Evolutionary conservation across 2,888 invertebrate species (phyloP), one percentile per base, ranked within the genome.

Genomic region (Cosmia trapezina): DNA sequence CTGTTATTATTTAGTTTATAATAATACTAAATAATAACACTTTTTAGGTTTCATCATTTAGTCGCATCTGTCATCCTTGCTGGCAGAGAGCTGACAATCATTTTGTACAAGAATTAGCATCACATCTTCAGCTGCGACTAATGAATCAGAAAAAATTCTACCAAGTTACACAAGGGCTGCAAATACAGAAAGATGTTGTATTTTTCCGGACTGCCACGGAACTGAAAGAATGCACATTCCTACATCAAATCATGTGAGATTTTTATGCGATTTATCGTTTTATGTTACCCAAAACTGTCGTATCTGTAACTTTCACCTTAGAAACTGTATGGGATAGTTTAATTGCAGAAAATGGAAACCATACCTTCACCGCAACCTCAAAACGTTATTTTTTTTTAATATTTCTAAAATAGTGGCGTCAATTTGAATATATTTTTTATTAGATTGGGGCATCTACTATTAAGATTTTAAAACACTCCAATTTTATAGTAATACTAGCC

Each of bases 131-230:
- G 64, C 51, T 53, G 22, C 51, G 4, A 53, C 22, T 2, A 57
- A 19, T 47, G 64, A 57, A 51, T 28, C 65, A n/a, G 57, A 71
- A 66, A 66, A 66, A n/a, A 59, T 66, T 71, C 43, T 71, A 45
- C 65, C 70, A 11, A 65, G n/a, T 65, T 70, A 70, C n/a, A 70
- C 70, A 51, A 57, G 57, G n/a, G 70, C 49, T 65, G 65, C 59
- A 41, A 59, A 71, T 59, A 66, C 65, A 66, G 66, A 66, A 51
- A 65, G 43, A n/a, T 17, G n/a, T 43, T 71, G 70, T 57, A 57
- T 70, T 63, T 70, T 63, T 57, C 64, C 41, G 0, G 47, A 63
- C 41, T 70, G 64, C 33, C 19, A 57, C 5, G 47, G 6, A 47
- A 19, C 28, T 33, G 33, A 47, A 7, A 47, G 61, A 45, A 49